Evolutionary conservation across 1,140 invertebrate genomes (phyloP), one percentile per base, ranked within the genome.

Genomic region (Neelides sp.): DNA sequence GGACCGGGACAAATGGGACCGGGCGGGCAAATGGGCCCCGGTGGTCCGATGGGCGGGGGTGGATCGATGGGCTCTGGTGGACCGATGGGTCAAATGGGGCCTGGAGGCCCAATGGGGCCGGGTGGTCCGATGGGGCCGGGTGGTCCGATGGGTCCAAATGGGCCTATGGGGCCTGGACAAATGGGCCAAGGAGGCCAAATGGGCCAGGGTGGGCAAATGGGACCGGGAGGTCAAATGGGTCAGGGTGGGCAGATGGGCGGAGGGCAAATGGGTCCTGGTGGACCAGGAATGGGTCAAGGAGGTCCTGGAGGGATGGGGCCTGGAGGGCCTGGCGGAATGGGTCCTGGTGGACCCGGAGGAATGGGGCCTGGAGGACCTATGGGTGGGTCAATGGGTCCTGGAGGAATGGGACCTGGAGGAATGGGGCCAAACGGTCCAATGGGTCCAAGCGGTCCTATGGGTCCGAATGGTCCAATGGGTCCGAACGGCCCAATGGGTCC

Each of bases 51-150:
- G n/a, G n/a, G n/a, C n/a, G n/a, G n/a, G n/a, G n/a, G n/a, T n/a
- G n/a, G 64, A 39, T 64, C 64, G 1, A 61, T 64, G 44, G 59
- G 57, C 26, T 63, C 46, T 20, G 58, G 52, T 20, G 50, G 42
- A 22, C 52, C 41, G 23, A 70, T 69, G 65, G 67, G 71, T 10
- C 40, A 28, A 28, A 54, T 54, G 47, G 52, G 55, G 22, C 51
- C 46, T 19, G 20, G 17, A 8, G 30, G 34, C 17, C 46, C 51
- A 10, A 68, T 71, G 63, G 70, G 71, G 58, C 69, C 71, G 54
- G 69, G 69, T 32, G 71, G 69, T 63, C 71, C 71, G 10, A 71
- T 71, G 68, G 67, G 58, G n/a, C 52, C 55, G 3, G 51, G 46
- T 53, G 58, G 57, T 43, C 52, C 53, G 30, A 69, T 69, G 17